Conservation (phyloP, 2,888 invertebrate genomes). For the Archips xylosteana region DNA sequence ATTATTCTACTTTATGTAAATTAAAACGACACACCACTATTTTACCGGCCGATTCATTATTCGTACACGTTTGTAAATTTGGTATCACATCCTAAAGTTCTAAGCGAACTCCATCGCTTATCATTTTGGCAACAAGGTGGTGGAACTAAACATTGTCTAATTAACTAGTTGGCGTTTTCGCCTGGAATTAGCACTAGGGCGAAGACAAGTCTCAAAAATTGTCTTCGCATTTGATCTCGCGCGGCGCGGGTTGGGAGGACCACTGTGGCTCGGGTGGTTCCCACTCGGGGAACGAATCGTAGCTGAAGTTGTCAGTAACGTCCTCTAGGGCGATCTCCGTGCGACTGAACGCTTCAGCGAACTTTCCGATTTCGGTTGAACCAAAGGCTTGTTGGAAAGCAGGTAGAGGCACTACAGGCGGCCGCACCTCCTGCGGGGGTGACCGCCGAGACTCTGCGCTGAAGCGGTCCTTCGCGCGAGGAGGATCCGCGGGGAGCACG, state of each 20-base stretch:
- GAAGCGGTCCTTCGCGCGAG: constrained; percentile 47
- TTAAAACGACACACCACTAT: constrained; percentile 81
- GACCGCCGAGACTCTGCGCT: constrained; percentile 59
- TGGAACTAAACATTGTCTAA: constrained; percentile 81
- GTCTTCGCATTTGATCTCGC: constrained; percentile 82
- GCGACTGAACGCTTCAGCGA: constrained; percentile 89
- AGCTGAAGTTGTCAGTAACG: constrained; percentile 70
- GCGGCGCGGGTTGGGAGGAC: constrained; percentile 69
- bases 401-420: constrained; percentile 87
- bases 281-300: constrained; percentile 78
- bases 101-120: constrained; percentile 74
- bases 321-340: constrained; percentile 81
- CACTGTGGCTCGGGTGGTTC: constrained; percentile 74
- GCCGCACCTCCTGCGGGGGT: constrained; percentile 71
- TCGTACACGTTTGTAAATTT: constrained; percentile 74
- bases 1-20: constrained; percentile 64
- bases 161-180: constrained; percentile 74
- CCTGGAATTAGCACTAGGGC: constrained; percentile 70
- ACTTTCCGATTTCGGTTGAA: constrained; percentile 94
- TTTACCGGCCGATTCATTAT: constrained; percentile 65
- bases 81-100: constrained; percentile 79
- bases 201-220: constrained; percentile 70
- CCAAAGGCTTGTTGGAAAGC: constrained; percentile 95
- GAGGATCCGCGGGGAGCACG: constrained; percentile 29
- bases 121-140: constrained; percentile 84